A percentile compares a stretch with the other conserved stretches of the same genome.
These are phyloP conservation scores for Phalacrocorax carbo DNA, from an alignment of 2,113 vertebrate genomes.

Conservation along the genomic window DNA sequence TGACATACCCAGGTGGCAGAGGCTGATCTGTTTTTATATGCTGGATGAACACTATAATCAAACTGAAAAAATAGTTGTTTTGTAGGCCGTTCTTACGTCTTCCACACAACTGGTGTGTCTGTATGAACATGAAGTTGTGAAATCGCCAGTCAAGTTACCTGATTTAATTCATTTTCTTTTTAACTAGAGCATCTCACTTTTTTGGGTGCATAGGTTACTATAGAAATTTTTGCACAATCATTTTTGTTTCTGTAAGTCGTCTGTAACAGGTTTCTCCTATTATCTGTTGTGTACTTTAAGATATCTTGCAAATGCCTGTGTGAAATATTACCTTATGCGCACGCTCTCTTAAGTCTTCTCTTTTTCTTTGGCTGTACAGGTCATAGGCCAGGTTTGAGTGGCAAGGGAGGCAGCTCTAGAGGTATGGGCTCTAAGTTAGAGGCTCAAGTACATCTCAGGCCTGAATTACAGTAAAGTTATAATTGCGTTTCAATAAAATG, in stretches of 20 bases:
- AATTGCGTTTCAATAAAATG: not conserved
- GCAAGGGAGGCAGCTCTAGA: not conserved
- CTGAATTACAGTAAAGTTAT: not conserved
- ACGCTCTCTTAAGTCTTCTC: accelerated
- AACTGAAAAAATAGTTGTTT: not conserved
- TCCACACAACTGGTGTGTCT: not conserved
- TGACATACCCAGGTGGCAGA: not conserved
- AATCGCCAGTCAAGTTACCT: not conserved
- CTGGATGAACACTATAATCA: not conserved
- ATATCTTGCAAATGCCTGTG: not conserved
- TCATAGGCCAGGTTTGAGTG: not conserved
- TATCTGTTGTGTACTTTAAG: not conserved
- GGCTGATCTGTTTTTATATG: not conserved
- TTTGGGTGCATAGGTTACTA: not conserved
- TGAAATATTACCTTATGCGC: not conserved
- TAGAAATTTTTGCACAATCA: not conserved
- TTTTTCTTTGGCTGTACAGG: not conserved
- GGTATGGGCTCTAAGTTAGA: not conserved
- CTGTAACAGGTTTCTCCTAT: not conserved
- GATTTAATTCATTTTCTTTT: not conserved
- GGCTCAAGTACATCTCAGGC: not conserved
- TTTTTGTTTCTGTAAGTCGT: not conserved
- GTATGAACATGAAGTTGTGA: not conserved
- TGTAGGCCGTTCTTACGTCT: not conserved
- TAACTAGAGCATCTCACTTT: not conserved